Evolutionary conservation across 2,888 invertebrate genomes (phyloP).

Genomic region (Metacarcinus magister): DNA sequence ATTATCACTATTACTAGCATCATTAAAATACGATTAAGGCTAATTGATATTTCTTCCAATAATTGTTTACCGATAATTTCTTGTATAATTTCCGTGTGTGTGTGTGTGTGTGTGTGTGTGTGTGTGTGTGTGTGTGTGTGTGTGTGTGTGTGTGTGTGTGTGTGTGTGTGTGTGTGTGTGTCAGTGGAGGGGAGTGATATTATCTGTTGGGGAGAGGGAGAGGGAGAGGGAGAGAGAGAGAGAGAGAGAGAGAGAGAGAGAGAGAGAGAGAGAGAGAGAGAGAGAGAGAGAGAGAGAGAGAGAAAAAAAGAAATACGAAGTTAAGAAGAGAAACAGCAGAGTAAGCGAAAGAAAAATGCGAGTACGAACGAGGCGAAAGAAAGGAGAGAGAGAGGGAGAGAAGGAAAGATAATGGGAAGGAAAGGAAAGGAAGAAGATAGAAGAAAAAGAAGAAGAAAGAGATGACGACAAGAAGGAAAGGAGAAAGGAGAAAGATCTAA

Average conservation of each 20-base stretch:
- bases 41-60: not conserved
- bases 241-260: not conserved
- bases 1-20: not conserved
- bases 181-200: too few species aligned
- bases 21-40: not conserved
- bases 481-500: not conserved
- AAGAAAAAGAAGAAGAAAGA: not conserved
- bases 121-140: constrained; percentile 4
- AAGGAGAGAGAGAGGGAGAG: not conserved
- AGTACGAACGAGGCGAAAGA: not conserved
- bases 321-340: not conserved
- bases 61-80: not conserved
- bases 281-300: not conserved
- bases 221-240: not conserved
- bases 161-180: too few species aligned
- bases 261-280: not conserved
- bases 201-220: too few species aligned
- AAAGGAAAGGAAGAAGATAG: not conserved
- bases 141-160: too few species aligned
- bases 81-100: not conserved
- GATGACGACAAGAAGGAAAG: not conserved
- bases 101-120: constrained; percentile 27
- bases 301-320: not conserved
- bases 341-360: not conserved
- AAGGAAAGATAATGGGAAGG: not conserved